These are phyloP conservation scores for Pseudorhombus dupliciocellatus DNA, from an alignment of 2,113 vertebrate species.

Conservation along the genomic window DNA sequence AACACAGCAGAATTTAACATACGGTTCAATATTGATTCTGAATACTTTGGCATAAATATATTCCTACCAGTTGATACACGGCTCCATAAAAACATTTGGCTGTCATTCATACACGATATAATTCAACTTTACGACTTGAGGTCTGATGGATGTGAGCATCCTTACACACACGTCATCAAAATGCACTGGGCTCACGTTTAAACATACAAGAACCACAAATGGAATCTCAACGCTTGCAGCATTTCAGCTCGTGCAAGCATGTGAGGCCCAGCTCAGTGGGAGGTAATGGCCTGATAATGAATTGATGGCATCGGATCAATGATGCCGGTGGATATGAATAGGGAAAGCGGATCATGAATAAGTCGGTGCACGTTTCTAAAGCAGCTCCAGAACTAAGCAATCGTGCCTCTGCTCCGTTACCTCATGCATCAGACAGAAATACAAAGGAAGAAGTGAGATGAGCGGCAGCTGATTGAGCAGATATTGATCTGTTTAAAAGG, in stretches of 20 bases:
- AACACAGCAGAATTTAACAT: neutral
- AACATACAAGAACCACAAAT: neutral
- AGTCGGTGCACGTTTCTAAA: constrained; percentile 4
- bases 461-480: neutral
- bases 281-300: constrained; percentile 23
- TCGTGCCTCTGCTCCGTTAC: constrained; percentile 14
- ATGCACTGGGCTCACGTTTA: neutral
- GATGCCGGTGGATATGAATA: constrained; percentile 8
- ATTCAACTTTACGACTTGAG: neutral
- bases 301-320: constrained; percentile 30
- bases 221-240: neutral
- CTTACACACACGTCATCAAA: neutral
- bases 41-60: neutral
- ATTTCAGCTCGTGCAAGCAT: neutral
- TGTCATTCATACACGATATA: neutral
- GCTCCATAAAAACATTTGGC: neutral
- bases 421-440: constrained; percentile 2
- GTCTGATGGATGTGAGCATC: neutral
- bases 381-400: neutral
- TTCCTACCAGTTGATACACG: neutral
- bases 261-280: neutral
- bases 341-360: neutral
- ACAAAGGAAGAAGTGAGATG: constrained; percentile 4
- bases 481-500: neutral
- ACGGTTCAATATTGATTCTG: neutral